Percentiles rank a stretch among this genome's conserved stretches.
Evolutionary conservation across 2,797 vertebrate species (phyloP).

Genomic region (Acipenser oxyrinchus): DNA sequence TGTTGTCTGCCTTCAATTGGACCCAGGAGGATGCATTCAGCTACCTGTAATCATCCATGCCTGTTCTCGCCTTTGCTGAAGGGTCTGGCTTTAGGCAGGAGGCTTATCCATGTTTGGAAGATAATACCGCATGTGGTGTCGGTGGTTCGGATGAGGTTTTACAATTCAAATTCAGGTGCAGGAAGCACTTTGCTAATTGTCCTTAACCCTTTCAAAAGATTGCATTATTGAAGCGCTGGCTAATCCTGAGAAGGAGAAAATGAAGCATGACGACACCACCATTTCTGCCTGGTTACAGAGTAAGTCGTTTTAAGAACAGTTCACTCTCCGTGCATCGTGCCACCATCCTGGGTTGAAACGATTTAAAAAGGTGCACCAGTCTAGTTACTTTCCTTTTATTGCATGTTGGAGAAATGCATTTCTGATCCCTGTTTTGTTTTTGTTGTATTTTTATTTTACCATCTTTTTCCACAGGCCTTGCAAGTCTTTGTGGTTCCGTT

Average conservation of each 20-base stretch:
- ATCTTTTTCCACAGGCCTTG: conserved; percentile 63
- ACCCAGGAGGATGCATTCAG: too few relatives aligned
- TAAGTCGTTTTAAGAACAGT: conserved; percentile 54
- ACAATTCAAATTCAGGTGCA: too few relatives aligned
- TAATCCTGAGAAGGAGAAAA: conserved; percentile 97
- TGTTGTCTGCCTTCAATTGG: too few relatives aligned
- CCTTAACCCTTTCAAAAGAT: conserved; percentile 66
- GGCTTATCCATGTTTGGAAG: too few relatives aligned
- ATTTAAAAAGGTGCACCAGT: neutral
- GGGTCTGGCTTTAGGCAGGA: too few relatives aligned
- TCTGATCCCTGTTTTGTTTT: too few relatives aligned
- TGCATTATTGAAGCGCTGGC: conserved; percentile 98
- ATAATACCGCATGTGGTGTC: too few relatives aligned
- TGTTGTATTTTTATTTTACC: too few relatives aligned
- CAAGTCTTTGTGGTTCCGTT: conserved; percentile 92
- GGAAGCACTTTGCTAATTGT: neutral
- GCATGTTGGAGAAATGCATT: neutral
- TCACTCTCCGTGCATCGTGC: too few relatives aligned
- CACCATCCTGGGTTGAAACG: neutral
- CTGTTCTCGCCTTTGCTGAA: too few relatives aligned
- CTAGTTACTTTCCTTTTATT: neutral
- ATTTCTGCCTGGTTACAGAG: conserved; percentile 98
- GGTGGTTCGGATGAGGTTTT: too few relatives aligned
- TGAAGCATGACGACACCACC: conserved; percentile 98
- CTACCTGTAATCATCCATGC: too few relatives aligned